Evolutionary conservation across 2,888 invertebrate species (phyloP).

Genomic region (Noctua fimbriata): DNA sequence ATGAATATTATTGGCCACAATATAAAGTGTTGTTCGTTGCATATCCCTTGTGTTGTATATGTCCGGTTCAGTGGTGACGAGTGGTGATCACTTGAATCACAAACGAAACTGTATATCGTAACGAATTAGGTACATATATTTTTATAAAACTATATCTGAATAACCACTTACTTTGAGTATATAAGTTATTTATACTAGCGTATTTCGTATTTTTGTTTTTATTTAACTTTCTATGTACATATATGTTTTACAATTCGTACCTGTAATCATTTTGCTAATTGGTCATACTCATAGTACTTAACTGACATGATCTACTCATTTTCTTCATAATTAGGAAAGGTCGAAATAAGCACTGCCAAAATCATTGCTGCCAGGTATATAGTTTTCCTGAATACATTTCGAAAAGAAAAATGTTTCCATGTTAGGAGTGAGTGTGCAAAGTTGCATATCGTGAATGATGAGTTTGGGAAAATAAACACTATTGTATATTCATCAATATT

Average conservation of each 20-base stretch:
- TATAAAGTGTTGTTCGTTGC: slow-evolving; percentile 45
- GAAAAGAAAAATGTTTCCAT: neutral
- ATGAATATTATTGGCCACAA: slow-evolving; percentile 48
- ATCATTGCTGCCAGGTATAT: neutral
- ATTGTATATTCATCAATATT: slow-evolving; percentile 59
- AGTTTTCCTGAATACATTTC: slow-evolving; percentile 6
- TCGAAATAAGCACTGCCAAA: neutral
- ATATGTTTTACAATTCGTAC: neutral
- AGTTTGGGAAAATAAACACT: slow-evolving; percentile 38
- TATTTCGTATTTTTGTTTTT: slow-evolving; percentile 1
- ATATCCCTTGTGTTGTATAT: slow-evolving; percentile 49
- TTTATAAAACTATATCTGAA: slow-evolving; percentile 56
- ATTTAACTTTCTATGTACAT: neutral
- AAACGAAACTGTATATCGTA: slow-evolving; percentile 42
- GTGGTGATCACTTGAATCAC: neutral
- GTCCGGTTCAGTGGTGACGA: slow-evolving; percentile 16
- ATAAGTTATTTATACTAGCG: neutral
- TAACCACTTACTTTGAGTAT: slow-evolving; percentile 35
- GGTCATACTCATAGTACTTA: neutral
- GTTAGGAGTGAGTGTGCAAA: neutral
- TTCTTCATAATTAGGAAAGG: neutral
- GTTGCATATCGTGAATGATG: slow-evolving; percentile 16
- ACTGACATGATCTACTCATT: neutral
- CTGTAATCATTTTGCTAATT: slow-evolving; percentile 22
- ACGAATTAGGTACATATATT: slow-evolving; percentile 50